Evolutionary conservation across 53 echinoderm and acorn worm species (phyloP), one percentile per base, ranked within the genome.

Genomic region (Paracentrotus lividus): DNA sequence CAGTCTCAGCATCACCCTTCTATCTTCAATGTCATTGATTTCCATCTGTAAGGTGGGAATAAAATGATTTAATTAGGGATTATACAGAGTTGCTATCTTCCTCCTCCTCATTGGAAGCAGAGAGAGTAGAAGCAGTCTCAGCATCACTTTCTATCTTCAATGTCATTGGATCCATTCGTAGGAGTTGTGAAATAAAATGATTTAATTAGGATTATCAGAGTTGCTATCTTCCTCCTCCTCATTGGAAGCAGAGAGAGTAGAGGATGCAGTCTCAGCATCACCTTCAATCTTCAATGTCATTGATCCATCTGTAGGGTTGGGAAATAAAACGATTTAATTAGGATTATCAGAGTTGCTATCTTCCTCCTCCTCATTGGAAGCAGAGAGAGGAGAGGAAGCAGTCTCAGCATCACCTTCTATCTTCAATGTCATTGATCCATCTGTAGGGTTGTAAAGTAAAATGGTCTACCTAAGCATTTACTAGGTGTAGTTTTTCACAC

Each of bases 21-120:
- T 23, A 98, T 96, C 93, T 96, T 97, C 84, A 98, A 61, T 5
- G 95, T 93, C 92, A 98, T 95, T 9, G 94, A 88, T n/a, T n/a
- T 24, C 90, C 93, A 97, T 98, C 98, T 98, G 90, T 54, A 81
- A 20, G 43, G 58, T 33, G 1, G 40, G 15, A 31, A 40, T 42
- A 85, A 64, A 36, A 34, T 94, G 95, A 49, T n/a, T n/a, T n/a
- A n/a, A n/a, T n/a, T n/a, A n/a, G n/a, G n/a, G n/a, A n/a, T n/a
- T n/a, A n/a, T n/a, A n/a, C n/a, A n/a, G 98, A 98, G 69, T 98
- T 97, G 57, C 98, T 98, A 78, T 98, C 98, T 14, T 97, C 94
- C 29, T 98, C 98, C 4, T 97, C 57, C 23, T 93, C 94, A 9
- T 94, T 93, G 23, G 97, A 95, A 32, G 94, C 49, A 5, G 97